These are phyloP conservation scores for Leucoraja erinaceus DNA, from an alignment of 2,113 vertebrate genomes.

Conservation along the genomic window DNA sequence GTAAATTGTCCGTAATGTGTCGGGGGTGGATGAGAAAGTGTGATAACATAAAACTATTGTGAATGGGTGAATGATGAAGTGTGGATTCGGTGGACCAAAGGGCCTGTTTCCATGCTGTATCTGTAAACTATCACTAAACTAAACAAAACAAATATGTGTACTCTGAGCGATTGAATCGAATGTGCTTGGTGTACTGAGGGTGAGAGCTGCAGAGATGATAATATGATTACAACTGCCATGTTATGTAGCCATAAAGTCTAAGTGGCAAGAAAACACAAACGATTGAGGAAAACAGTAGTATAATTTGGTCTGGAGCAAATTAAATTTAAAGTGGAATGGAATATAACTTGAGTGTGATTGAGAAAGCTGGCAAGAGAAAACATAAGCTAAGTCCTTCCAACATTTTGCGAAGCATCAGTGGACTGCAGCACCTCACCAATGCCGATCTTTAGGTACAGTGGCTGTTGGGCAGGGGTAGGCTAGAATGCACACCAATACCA, in stretches of 20 bases:
- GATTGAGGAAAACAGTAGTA: not conserved
- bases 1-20: too few species aligned
- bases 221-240: not conserved
- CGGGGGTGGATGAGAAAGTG: too few species aligned
- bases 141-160: not conserved
- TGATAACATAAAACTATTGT: too few species aligned
- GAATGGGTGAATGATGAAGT: too few species aligned
- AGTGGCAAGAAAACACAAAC: not conserved
- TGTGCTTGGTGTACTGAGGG: not conserved
- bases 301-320: not conserved
- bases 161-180: not conserved
- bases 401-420: not conserved
- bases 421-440: not conserved
- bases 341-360: not conserved
- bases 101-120: too few species aligned
- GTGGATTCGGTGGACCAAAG: too few species aligned
- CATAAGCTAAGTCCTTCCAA: not conserved
- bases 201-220: not conserved
- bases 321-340: not conserved
- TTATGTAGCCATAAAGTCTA: not conserved
- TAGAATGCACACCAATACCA: not conserved
- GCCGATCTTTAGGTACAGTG: not conserved
- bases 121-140: too few species aligned
- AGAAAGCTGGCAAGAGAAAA: not conserved
- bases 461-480: not conserved